Percentiles rank a stretch among this genome's conserved stretches.
These are phyloP conservation scores for Yoshiicerus persimilis DNA, from an alignment of 1,140 invertebrate species.

Conservation along the genomic window DNA sequence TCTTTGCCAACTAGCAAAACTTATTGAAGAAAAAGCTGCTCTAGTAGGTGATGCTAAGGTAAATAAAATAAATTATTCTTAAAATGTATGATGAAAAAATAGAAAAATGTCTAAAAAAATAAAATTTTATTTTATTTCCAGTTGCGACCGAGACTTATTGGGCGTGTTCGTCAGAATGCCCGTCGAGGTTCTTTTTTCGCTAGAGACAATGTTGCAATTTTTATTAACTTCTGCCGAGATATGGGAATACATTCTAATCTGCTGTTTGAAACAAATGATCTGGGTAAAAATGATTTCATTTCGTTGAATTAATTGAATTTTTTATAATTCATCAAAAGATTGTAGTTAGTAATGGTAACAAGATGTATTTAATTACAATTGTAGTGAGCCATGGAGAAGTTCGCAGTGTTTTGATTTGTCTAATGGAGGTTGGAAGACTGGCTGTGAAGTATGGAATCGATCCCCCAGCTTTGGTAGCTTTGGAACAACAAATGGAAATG, in stretches of 20 bases:
- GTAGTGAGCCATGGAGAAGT: conserved; percentile 76
- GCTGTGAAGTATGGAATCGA: conserved; percentile 73
- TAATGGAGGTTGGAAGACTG: conserved; percentile 82
- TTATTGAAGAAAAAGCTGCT: conserved; percentile 70
- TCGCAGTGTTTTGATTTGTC: conserved; percentile 81
- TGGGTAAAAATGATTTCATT: conserved; percentile 64
- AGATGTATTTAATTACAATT: conserved; percentile 40
- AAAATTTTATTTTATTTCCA: conserved; percentile 11
- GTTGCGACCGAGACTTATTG: conserved; percentile 41
- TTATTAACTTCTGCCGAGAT: conserved; percentile 83
- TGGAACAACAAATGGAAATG: conserved; percentile 86
- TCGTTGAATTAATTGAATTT: not conserved
- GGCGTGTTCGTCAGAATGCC: conserved; percentile 39
- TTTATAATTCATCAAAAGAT: not conserved
- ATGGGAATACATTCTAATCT: conserved; percentile 86
- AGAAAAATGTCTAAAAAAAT: not conserved
- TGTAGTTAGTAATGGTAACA: not conserved
- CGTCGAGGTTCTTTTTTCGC: conserved; percentile 74
- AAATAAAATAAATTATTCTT: not conserved
- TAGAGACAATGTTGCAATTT: conserved; percentile 90
- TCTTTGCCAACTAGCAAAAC: conserved; percentile 72
- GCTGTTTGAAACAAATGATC: conserved; percentile 89
- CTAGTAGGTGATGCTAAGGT: conserved; percentile 60
- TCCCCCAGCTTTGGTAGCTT: conserved; percentile 81
- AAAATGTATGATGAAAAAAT: not conserved